phyloP scores from a whole-genome alignment of 2,888 invertebrate genomes.

The Punctoribates punctum region DNA sequence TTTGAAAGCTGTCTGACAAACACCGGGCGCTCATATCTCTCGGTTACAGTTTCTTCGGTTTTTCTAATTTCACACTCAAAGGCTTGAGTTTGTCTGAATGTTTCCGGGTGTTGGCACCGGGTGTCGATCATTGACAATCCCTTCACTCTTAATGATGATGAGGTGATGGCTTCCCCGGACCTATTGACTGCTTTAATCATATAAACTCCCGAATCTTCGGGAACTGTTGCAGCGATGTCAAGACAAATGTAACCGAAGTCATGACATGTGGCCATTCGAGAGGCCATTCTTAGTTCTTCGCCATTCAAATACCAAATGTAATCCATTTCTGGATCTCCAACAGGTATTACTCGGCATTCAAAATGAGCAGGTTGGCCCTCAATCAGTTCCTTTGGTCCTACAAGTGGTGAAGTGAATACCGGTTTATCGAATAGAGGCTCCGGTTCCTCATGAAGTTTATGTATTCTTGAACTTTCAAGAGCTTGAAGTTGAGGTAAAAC shows the following conservation, averaged over 20 bases:
- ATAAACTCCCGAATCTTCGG: slow-evolving; percentile 65
- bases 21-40: slow-evolving; percentile 59
- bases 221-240: slow-evolving; percentile 84
- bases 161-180: slow-evolving; percentile 89
- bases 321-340: slow-evolving; percentile 86
- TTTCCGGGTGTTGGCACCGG: slow-evolving; percentile 78
- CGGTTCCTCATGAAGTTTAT: slow-evolving; percentile 53
- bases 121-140: slow-evolving; percentile 51
- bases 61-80: slow-evolving; percentile 62
- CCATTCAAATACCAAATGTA: slow-evolving; percentile 96
- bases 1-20: slow-evolving; percentile 85
- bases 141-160: slow-evolving; percentile 82
- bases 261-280: slow-evolving; percentile 87
- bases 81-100: slow-evolving; percentile 84
- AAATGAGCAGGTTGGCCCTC: slow-evolving; percentile 96
- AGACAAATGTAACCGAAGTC: slow-evolving; percentile 94
- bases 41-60: background rate
- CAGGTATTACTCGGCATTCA: slow-evolving; percentile 91
- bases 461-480: slow-evolving; percentile 71
- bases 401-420: slow-evolving; percentile 78
- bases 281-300: slow-evolving; percentile 70
- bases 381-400: slow-evolving; percentile 75
- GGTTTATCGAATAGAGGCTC: slow-evolving; percentile 83
- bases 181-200: slow-evolving; percentile 62
- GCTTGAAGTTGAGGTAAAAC: slow-evolving; percentile 86